Base-by-base conservation (phyloP, 2,888 invertebrate species). In the Pollenia griseotomentosa region DNA sequence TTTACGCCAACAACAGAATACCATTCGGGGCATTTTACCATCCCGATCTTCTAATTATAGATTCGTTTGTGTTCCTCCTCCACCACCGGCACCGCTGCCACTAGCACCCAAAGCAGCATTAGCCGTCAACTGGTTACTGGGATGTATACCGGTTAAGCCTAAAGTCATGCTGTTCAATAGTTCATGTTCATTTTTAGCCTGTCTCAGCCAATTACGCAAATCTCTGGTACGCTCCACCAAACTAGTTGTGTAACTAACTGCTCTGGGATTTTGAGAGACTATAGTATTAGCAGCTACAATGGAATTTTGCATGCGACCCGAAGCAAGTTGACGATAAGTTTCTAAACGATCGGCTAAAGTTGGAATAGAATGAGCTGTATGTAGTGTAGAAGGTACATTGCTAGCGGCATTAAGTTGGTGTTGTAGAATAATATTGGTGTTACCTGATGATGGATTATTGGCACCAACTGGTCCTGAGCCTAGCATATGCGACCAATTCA, bases 121-220 rank as follows among this genome's bases (percentile, higher is more conserved):
- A 6, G 61, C 74, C 11, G 80, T 23, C 42, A 83, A 46, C 40
- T 79, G 85, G 14, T 63, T 75, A 7, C 16, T 53, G 40, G 77
- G 33, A 46, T 75, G 79, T 14, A 77, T 75, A 16, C 83, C 83
- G 11, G 70, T 77, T n/a, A 74, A 44, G 3, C 84, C 87, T 19
- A 87, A n/a, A n/a, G 84, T 66, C 81, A 84, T 87, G 73, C 84
- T 80, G 55, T n/a, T 87, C 7, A 84, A 65, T 0, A 93, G 88
- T 40, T 93, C 93, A 68, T 93, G 93, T 91, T 93, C 93, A 61
- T 91, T 93, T 89, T 93, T 93, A 0, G 93, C 93, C 89, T 96
- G 96, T 16, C 95, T 94, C 83, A 96, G 91, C 96, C 96, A 96
- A 90, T 96, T 96, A 86, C 96, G 94, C 84, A 96, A 93, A 89